Base-by-base conservation (phyloP, 2,113 vertebrate genomes). In the Camelus dromedarius region DNA sequence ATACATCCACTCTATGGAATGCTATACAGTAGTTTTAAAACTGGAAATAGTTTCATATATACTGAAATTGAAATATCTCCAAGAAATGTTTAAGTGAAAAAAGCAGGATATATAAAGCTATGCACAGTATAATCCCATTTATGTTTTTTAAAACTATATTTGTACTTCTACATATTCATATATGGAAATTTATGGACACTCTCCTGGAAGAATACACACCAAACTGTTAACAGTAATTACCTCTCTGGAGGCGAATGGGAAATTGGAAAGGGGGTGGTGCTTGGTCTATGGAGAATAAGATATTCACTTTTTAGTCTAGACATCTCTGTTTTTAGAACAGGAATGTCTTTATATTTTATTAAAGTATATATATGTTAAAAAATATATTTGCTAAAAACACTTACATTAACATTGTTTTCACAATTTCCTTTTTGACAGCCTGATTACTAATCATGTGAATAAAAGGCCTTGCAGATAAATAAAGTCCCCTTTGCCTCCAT, bases 131-230 rank as follows among this genome's bases (percentile, higher is more conserved):
- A 92, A 95, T 89, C 26, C 46, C 80, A 92, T 87, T 92, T 96
- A 89, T 84, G 58, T 54, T 97, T 96, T 92, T 66, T 80, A 93
- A 95, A 96, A 89, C 75, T 92, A 85, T 87, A 96, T 95, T 96
- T 95, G 87, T 92, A 56, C 70, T 92, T 93, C 92, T 97, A 81
- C 80, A 92, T 96, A 81, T 95, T 92, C 94, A 97, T 92, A 30
- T 91, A 96, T 97, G 84, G 91, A 97, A 96, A 98, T 96, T 66
- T 89, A 73, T 54, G 81, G 80, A 96, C 93, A 91, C 80, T 84
- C 76, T 76, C 66, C 76, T 84, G 72, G 72, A 96, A 96, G 80
- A 96, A 94, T 73, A 96, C 42, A 92, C 30, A 96, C 81, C 90
- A 96, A 96, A 95, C 52, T 87, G 32, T 92, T 95, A 87, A 92